Evolutionary conservation across 2,888 invertebrate species (phyloP).

Genomic region (Cheilosia grossa): DNA sequence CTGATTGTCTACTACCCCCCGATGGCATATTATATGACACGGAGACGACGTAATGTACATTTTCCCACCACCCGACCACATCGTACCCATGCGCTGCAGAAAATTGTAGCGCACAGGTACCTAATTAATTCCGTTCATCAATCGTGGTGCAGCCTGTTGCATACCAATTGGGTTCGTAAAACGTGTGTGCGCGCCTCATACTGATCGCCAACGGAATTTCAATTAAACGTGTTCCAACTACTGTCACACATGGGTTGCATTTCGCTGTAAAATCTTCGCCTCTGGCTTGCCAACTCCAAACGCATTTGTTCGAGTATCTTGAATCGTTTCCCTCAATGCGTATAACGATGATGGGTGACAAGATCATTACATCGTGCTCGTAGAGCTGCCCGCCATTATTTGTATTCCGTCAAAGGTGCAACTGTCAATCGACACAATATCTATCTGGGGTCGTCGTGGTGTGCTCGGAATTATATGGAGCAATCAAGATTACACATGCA

Average conservation of each 20-base stretch:
- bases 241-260: constrained; percentile 36
- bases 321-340: constrained; percentile 46
- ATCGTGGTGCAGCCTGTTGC: constrained; percentile 63
- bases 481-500: constrained; percentile 66
- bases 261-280: constrained; percentile 37
- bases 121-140: constrained; percentile 72
- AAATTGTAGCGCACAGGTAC: constrained; percentile 66
- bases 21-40: constrained; percentile 13
- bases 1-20: constrained; percentile 48
- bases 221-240: constrained; percentile 30
- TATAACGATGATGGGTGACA: constrained; percentile 57
- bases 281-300: neutral
- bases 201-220: constrained; percentile 61
- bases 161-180: constrained; percentile 47
- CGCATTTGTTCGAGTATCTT: constrained; percentile 22
- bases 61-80: constrained; percentile 6
- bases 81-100: neutral
- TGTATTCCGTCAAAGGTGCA: constrained; percentile 66
- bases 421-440: constrained; percentile 60
- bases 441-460: constrained; percentile 31
- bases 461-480: constrained; percentile 71
- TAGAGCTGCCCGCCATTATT: constrained; percentile 24
- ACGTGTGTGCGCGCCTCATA: constrained; percentile 55
- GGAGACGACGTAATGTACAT: constrained; percentile 12
- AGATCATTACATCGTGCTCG: constrained; percentile 47